phyloP scores from a whole-genome alignment of 2,888 invertebrate genomes.

The Cactoblastis cactorum region DNA sequence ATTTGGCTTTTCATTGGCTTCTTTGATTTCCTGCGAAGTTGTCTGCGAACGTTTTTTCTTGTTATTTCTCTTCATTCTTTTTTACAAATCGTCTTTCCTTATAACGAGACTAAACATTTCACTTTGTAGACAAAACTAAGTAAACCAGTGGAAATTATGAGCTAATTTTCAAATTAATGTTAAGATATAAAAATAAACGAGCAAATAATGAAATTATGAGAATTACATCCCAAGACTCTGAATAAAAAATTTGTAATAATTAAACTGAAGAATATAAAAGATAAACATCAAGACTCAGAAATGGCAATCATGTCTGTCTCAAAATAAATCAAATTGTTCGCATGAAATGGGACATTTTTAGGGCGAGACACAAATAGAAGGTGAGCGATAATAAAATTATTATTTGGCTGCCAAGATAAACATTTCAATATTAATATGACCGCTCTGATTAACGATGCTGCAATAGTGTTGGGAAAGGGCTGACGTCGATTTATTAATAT shows the following conservation, averaged over 20 bases:
- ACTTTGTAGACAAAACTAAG: too few relatives aligned
- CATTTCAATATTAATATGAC: constrained; percentile 57
- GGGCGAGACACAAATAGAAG: constrained; percentile 32
- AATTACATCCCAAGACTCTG: too few relatives aligned
- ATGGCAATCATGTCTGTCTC: not conserved
- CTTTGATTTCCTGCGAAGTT: not conserved
- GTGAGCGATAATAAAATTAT: constrained; percentile 42
- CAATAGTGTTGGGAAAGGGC: constrained; percentile 41
- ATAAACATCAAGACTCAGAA: not conserved
- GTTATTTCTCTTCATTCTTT: too few relatives aligned
- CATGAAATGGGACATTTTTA: not conserved
- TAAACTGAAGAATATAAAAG: too few relatives aligned
- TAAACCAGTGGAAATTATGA: too few relatives aligned
- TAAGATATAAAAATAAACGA: too few relatives aligned
- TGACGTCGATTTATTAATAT: not conserved
- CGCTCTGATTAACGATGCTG: constrained; percentile 60
- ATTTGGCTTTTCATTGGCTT: constrained; percentile 14
- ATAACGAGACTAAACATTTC: too few relatives aligned
- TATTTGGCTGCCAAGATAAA: constrained; percentile 52
- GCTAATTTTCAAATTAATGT: too few relatives aligned
- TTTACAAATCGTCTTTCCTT: too few relatives aligned
- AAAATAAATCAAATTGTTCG: constrained; percentile 8
- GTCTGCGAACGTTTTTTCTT: not conserved
- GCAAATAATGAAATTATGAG: too few relatives aligned
- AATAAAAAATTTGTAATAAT: too few relatives aligned